Evolutionary conservation across 2,888 invertebrate genomes (phyloP).

Genomic region (Notocelia uddmanniana): DNA sequence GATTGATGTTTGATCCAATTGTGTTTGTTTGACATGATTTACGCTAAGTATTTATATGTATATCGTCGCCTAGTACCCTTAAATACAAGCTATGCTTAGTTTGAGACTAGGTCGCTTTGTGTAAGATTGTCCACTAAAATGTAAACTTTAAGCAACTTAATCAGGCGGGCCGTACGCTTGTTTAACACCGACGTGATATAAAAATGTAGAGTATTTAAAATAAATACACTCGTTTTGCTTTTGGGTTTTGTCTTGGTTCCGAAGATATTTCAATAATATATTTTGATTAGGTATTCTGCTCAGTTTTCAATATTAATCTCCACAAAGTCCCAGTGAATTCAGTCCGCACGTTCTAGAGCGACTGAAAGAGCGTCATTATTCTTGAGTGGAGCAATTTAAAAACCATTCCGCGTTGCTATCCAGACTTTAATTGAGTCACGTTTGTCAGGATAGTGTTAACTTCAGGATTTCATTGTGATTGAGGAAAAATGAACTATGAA

Average conservation of each 20-base stretch:
- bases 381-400: conserved; percentile 24
- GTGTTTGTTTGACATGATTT: no score
- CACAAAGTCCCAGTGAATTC: background rate
- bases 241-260: background rate
- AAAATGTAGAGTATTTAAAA: background rate
- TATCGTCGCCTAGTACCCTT: no score
- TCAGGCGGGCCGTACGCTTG: no score
- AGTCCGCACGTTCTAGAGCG: background rate
- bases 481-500: background rate
- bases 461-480: background rate
- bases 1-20: no score
- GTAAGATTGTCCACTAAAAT: no score
- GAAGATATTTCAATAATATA: background rate
- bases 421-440: conserved; percentile 13
- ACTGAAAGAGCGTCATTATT: conserved; percentile 8
- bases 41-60: no score
- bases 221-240: background rate
- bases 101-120: no score
- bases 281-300: background rate
- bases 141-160: no score
- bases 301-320: background rate
- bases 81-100: no score
- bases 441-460: conserved; percentile 12
- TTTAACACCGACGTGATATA: no score
- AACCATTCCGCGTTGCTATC: conserved; percentile 13